Evolutionary conservation across 2,113 vertebrate species (phyloP).

Genomic region (Coregonus clupeaformis): DNA sequence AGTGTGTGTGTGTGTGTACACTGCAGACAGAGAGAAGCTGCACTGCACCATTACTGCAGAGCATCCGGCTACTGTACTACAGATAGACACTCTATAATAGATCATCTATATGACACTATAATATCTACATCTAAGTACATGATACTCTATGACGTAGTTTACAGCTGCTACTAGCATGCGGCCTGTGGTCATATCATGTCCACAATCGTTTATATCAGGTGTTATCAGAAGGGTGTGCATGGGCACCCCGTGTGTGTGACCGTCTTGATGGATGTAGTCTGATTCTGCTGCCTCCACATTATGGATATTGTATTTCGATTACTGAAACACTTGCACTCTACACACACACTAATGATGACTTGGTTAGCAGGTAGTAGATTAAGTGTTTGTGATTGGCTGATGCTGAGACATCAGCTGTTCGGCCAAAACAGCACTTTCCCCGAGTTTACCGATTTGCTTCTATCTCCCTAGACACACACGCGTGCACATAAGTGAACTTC

Average conservation of each 20-base stretch:
- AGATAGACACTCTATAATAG: too few relatives aligned
- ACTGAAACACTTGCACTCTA: too few relatives aligned
- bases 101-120: too few relatives aligned
- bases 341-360: neutral
- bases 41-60: too few relatives aligned
- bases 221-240: constrained; percentile 9
- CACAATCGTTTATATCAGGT: neutral
- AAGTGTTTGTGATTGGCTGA: constrained; percentile 26
- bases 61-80: too few relatives aligned
- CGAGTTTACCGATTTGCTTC: constrained; percentile 33
- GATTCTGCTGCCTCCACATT: constrained; percentile 2
- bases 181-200: constrained; percentile 32
- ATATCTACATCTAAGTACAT: too few relatives aligned
- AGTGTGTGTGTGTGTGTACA: constrained; percentile 43
- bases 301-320: neutral
- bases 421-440: constrained; percentile 1
- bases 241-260: neutral
- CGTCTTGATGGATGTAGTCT: constrained; percentile 20
- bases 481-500: neutral
- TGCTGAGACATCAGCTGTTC: constrained; percentile 20
- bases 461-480: constrained; percentile 4
- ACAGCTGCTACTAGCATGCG: too few relatives aligned
- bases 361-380: constrained; percentile 37
- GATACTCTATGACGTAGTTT: too few relatives aligned
- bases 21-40: too few relatives aligned